Evolutionary conservation across 1,140 invertebrate species (phyloP).

Genomic region (Zaprionus taronus): DNA sequence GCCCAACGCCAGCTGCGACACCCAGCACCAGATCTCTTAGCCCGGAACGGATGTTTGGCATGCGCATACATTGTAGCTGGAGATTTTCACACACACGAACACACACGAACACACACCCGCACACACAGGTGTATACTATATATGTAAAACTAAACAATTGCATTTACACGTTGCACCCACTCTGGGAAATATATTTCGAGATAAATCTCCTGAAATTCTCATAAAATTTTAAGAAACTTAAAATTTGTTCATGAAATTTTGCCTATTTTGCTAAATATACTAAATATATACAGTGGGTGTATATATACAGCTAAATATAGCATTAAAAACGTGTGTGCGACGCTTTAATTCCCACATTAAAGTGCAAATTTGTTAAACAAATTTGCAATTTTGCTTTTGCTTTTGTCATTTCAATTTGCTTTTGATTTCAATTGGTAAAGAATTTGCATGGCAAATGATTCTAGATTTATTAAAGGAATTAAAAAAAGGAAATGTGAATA

Average conservation of each 20-base stretch:
- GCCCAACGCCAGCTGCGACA: background rate
- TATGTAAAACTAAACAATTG: conserved; percentile 47
- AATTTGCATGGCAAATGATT: conserved; percentile 1
- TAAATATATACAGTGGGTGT: background rate
- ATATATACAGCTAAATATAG: background rate
- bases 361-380: background rate
- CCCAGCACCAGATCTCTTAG: conserved; percentile 27
- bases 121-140: background rate
- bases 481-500: no score
- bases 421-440: conserved; percentile 4
- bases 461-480: no score
- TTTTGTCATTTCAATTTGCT: background rate
- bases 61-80: conserved; percentile 41
- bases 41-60: conserved; percentile 41
- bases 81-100: conserved; percentile 57
- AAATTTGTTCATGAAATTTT: background rate
- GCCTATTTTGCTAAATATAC: background rate
- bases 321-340: background rate
- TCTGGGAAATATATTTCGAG: conserved; percentile 4
- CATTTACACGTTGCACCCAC: background rate
- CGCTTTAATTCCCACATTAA: conserved; percentile 8
- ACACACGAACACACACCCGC: conserved; percentile 35
- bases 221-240: background rate
- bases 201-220: background rate
- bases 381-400: background rate